Conservation (phyloP, 2,888 invertebrate species). For the Melitaea athalia region DNA sequence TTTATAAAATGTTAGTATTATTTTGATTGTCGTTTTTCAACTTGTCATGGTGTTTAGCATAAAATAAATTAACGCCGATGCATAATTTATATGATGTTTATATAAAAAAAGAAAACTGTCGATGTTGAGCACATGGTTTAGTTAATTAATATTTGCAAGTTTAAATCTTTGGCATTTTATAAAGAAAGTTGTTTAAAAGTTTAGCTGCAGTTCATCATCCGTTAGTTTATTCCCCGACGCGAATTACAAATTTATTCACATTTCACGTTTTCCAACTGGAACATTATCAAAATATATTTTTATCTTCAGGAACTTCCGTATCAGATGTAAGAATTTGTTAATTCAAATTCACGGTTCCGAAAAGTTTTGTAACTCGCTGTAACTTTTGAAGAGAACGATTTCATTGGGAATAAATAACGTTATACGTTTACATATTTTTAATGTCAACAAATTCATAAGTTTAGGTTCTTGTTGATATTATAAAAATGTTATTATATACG, state of each 20-base stretch:
- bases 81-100: no score
- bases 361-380: slow-evolving; percentile 20
- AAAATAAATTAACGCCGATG: no score
- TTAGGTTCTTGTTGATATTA: no score
- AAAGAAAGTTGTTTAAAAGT: slow-evolving; percentile 28
- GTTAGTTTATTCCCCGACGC: slow-evolving; percentile 31
- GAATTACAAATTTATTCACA: slow-evolving; percentile 36
- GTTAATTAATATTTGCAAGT: slow-evolving; percentile 25
- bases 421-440: not conserved
- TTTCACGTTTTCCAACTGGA: slow-evolving; percentile 32
- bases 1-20: no score
- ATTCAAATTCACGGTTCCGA: slow-evolving; percentile 28
- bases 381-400: slow-evolving; percentile 15
- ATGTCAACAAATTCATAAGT: no score
- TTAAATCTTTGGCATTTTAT: slow-evolving; percentile 32
- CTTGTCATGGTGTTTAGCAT: no score
- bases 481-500: no score
- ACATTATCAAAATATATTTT: slow-evolving; percentile 34
- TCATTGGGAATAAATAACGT: slow-evolving; percentile 7
- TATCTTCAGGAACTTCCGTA: slow-evolving; percentile 31
- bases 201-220: slow-evolving; percentile 36
- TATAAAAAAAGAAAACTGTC: not conserved
- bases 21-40: no score
- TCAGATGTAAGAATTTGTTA: slow-evolving; percentile 36
- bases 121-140: not conserved